Evolutionary conservation across 2,113 vertebrate species (phyloP).

Genomic region (Leptosomus discolor): DNA sequence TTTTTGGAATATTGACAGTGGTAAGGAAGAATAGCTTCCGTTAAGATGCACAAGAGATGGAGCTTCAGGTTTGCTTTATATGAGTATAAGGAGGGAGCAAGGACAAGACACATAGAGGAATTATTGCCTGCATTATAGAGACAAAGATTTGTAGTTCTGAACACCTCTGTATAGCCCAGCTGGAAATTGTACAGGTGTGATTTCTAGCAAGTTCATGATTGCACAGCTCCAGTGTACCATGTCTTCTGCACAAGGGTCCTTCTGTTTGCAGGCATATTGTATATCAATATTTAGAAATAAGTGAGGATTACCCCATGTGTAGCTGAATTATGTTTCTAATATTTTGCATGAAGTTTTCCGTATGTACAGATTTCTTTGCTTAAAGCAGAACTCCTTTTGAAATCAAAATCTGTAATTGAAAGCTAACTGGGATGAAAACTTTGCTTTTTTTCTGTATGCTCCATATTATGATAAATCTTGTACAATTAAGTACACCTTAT

Average conservation of each 20-base stretch:
- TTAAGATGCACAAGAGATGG: neutral
- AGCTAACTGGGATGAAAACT: neutral
- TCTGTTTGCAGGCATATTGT: neutral
- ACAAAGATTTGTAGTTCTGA: neutral
- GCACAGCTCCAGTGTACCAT: neutral
- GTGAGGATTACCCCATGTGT: accelerated
- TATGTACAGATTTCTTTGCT: neutral
- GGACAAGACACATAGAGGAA: neutral
- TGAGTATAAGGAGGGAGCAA: neutral
- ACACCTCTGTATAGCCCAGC: accelerated
- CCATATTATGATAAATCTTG: neutral
- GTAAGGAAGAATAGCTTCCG: neutral
- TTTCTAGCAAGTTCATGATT: neutral
- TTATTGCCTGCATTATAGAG: too few species aligned
- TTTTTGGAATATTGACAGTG: neutral
- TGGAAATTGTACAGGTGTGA: neutral
- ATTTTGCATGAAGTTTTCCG: neutral
- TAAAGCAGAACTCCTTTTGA: neutral
- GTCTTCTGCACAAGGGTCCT: neutral
- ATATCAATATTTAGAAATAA: neutral
- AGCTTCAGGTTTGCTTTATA: neutral
- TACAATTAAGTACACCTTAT: neutral
- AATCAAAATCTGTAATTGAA: neutral
- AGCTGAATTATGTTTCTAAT: neutral
- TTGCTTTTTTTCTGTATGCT: neutral